Evolutionary conservation across 2,888 invertebrate species (phyloP), one percentile per base, ranked within the genome.

Genomic region (Pyrrhosoma nymphula): DNA sequence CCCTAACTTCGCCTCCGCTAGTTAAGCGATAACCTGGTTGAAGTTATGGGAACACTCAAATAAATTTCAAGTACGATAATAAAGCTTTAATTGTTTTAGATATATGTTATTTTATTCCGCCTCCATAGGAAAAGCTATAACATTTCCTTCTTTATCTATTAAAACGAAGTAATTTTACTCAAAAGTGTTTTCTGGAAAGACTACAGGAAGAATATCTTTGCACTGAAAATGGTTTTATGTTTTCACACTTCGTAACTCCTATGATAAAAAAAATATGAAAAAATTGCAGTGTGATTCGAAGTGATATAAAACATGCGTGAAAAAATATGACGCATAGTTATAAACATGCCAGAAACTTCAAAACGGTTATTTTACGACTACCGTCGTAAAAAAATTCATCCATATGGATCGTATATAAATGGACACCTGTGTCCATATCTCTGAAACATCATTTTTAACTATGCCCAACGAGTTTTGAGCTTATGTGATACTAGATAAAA

Each of bases 271-370:
- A 16, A 75, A 30, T 16, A 14, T 30, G 16, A 16, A 47, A 30
- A 18, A 82, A 35, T 82, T 35, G 30, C 35, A 30, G 35, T 18
- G n/a, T 82, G 35, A 14, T 35, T 12, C 16, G 35, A 30, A 82
- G 12, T 6, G 82, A 82, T 82, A 82, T 82, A 82, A 82, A 82
- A 82, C 69, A 35, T 82, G 26, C 35, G 82, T 82, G 82, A 18
- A 82, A n/a, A 69, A 26, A 82, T 82, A 35, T 82, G 82, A 82
- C 82, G 82, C 82, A 35, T 26, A 82, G 82, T 82, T 30, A 82
- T 82, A 82, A 82, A 82, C 82, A 82, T 82, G 82, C 82, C 82
- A 82, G 82, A 35, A 82, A 82, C 82, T 82, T 30, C 35, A 35
- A 14, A 35, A 82, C 82, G 82, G 35, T 35, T 35, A 82, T 82